Evolutionary conservation across 2,113 vertebrate genomes (phyloP).

Genomic region (Phasianus colchicus): DNA sequence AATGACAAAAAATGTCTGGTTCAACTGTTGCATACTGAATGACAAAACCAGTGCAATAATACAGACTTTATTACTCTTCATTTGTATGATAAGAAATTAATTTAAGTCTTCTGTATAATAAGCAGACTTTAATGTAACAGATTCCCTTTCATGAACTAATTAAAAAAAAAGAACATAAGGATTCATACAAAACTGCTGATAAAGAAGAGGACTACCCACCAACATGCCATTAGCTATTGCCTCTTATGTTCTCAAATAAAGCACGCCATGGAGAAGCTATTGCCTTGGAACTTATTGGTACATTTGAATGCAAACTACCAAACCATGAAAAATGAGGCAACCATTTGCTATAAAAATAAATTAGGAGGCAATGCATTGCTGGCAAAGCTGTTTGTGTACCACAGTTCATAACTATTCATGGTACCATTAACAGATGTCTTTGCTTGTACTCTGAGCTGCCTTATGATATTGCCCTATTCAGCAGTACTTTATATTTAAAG

Average conservation of each 20-base stretch:
- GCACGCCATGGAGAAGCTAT: constrained; percentile 55
- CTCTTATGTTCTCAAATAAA: constrained; percentile 56
- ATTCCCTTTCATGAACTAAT: not conserved
- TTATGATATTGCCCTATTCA: constrained; percentile 68
- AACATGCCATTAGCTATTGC: constrained; percentile 60
- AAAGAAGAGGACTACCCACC: constrained; percentile 49
- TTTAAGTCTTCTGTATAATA: not conserved
- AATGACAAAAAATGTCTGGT: not conserved
- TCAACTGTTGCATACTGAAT: not conserved
- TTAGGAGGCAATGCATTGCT: constrained; percentile 69
- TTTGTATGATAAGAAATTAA: not conserved
- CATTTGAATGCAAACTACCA: constrained; percentile 76
- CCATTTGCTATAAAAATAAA: constrained; percentile 77
- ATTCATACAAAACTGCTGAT: constrained; percentile 54
- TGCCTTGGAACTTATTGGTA: constrained; percentile 69
- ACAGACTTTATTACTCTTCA: not conserved
- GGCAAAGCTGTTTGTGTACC: constrained; percentile 71
- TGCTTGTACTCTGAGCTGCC: constrained; percentile 58
- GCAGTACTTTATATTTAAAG: constrained; percentile 68
- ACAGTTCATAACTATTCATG: constrained; percentile 75
- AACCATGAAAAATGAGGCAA: constrained; percentile 76
- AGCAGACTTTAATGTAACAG: not conserved
- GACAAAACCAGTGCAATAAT: not conserved
- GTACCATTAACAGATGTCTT: constrained; percentile 79
- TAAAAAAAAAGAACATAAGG: not conserved